Conservation (phyloP, 2,797 vertebrate species). For the Brachymystax lenok region DNA sequence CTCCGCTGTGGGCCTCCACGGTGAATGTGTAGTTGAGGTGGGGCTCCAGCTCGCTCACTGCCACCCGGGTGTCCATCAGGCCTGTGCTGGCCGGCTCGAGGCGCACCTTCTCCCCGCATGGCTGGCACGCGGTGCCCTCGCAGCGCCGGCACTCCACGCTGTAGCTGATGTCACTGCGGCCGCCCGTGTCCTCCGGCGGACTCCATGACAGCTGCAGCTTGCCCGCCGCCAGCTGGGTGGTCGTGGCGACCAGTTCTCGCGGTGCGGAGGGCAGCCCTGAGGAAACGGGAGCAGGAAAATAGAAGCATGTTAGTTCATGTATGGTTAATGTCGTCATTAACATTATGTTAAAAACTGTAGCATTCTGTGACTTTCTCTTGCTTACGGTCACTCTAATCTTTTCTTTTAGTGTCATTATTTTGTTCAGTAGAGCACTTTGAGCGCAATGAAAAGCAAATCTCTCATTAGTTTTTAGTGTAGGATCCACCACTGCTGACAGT, state of each 20-base stretch:
- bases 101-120: conserved; percentile 82
- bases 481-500: background rate
- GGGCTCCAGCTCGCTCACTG: conserved; percentile 84
- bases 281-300: background rate
- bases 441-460: background rate
- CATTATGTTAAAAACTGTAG: background rate
- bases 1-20: conserved; percentile 85
- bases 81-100: conserved; percentile 74
- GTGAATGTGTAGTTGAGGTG: conserved; percentile 94
- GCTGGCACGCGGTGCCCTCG: conserved; percentile 73
- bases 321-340: background rate
- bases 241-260: conserved; percentile 68
- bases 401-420: background rate
- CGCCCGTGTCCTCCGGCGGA: conserved; percentile 81
- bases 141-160: conserved; percentile 85
- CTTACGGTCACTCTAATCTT: background rate
- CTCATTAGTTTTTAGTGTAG: background rate
- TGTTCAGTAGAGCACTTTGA: background rate
- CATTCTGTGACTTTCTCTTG: background rate
- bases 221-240: conserved; percentile 73
- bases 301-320: conserved; percentile 3
- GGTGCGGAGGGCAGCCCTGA: conserved; percentile 89
- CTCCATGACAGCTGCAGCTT: conserved; percentile 86
- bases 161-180: conserved; percentile 86
- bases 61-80: conserved; percentile 74